Conservation (phyloP, 1,140 invertebrate species). For the Ostrea denselamellosa region DNA sequence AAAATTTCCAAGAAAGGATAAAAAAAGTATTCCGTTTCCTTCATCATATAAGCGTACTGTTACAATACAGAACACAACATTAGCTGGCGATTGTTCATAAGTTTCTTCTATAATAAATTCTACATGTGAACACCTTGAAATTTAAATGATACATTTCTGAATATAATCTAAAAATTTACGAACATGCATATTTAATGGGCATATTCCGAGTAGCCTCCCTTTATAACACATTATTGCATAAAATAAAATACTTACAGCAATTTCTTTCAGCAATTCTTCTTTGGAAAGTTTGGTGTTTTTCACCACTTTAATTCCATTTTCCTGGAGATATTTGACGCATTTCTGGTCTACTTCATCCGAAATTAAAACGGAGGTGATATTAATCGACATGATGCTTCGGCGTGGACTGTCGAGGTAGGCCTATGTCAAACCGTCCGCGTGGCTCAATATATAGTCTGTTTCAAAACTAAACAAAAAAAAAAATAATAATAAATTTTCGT, state of each 20-base stretch:
- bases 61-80: no score
- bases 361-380: constrained; percentile 85
- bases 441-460: not conserved
- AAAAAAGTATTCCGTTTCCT: no score
- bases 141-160: no score
- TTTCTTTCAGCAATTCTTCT: constrained; percentile 90
- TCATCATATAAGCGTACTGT: no score
- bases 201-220: not conserved
- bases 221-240: not conserved
- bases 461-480: not conserved
- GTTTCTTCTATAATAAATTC: no score
- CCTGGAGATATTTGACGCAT: constrained; percentile 89
- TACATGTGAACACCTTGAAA: no score
- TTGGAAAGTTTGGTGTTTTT: constrained; percentile 90
- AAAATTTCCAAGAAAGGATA: no score
- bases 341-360: constrained; percentile 93
- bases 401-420: not conserved
- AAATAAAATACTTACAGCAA: constrained; percentile 85
- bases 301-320: constrained; percentile 88
- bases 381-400: not conserved
- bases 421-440: not conserved
- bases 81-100: no score
- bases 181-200: no score
- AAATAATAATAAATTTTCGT: no score
- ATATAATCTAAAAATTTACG: no score